Evolutionary conservation across 23 tunicate genomes (phyloP).

Genomic region (Halocynthia aurantium): DNA sequence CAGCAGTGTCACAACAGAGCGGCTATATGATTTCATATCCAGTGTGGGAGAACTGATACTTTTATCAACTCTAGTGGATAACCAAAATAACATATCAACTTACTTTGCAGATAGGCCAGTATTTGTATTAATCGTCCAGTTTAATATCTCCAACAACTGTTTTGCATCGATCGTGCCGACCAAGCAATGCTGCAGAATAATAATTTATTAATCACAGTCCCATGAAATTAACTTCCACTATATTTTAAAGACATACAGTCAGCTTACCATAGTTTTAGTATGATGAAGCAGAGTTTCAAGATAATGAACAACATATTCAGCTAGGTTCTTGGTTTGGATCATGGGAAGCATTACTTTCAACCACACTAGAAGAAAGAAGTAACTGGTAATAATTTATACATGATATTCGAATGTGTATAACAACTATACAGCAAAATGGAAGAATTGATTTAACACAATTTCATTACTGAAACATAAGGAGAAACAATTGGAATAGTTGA

Average conservation of each 20-base stretch:
- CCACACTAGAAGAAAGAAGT: slow-evolving; percentile 38
- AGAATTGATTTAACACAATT: neutral
- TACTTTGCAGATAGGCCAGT: slow-evolving; percentile 8
- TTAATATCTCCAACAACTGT: slow-evolving; percentile 33
- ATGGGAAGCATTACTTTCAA: slow-evolving; percentile 56
- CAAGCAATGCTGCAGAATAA: slow-evolving; percentile 4
- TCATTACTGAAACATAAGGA: too few species aligned
- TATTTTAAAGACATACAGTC: neutral
- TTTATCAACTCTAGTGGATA: too few species aligned
- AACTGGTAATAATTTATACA: too few species aligned
- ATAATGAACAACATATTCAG: slow-evolving; percentile 48
- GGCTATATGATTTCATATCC: too few species aligned
- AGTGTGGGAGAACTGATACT: too few species aligned
- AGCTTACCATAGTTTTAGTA: slow-evolving; percentile 7
- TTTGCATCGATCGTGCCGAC: slow-evolving; percentile 11
- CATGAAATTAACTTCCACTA: neutral
- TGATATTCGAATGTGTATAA: too few species aligned
- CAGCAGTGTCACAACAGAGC: too few species aligned
- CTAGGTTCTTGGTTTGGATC: slow-evolving; percentile 34
- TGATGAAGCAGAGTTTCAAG: slow-evolving; percentile 26
- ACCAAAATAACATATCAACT: slow-evolving; percentile 8
- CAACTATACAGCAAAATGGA: too few species aligned
- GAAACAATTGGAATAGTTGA: too few species aligned
- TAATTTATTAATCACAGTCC: neutral
- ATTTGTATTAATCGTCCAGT: slow-evolving; percentile 27